These are phyloP conservation scores for Pachycephala philippinensis DNA, from an alignment of 2,113 vertebrate genomes.

Conservation along the genomic window DNA sequence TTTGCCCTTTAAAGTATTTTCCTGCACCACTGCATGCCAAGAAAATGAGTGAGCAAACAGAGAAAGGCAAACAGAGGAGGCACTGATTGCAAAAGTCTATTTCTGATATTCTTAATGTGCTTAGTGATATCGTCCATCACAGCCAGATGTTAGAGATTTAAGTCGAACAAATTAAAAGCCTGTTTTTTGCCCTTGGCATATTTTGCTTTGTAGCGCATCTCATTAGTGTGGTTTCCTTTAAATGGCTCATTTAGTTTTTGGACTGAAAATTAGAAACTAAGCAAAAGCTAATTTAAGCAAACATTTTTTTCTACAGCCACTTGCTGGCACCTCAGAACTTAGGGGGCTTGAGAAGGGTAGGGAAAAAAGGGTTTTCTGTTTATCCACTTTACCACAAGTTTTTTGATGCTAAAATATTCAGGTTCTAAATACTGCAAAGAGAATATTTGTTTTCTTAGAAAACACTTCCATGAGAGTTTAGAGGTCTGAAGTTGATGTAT, in stretches of 20 bases:
- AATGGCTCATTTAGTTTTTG: neutral
- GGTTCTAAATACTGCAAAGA: neutral
- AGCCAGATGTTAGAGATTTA: slow-evolving; percentile 33
- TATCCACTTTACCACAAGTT: neutral
- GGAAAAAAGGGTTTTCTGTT: neutral
- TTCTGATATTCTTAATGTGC: slow-evolving; percentile 12
- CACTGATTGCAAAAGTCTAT: neutral
- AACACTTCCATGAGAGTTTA: slow-evolving; percentile 24
- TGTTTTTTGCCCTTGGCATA: neutral
- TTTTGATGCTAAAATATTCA: neutral
- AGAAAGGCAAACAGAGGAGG: neutral
- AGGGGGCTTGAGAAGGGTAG: neutral
- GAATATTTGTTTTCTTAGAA: slow-evolving; percentile 39
- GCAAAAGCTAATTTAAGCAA: slow-evolving; percentile 29
- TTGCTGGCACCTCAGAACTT: neutral
- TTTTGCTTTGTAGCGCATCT: neutral
- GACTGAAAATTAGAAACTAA: slow-evolving; percentile 4
- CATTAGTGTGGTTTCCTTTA: slow-evolving; percentile 13
- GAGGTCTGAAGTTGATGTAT: neutral
- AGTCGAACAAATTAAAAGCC: slow-evolving; percentile 17
- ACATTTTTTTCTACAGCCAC: neutral
- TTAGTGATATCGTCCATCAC: slow-evolving; percentile 3
- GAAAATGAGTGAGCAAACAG: neutral
- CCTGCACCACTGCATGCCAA: neutral
- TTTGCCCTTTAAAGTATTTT: neutral